A percentile compares a stretch with the other conserved stretches of the same genome.
Conservation (phyloP, 2,113 vertebrate genomes). For the Chrysochloris asiatica region DNA sequence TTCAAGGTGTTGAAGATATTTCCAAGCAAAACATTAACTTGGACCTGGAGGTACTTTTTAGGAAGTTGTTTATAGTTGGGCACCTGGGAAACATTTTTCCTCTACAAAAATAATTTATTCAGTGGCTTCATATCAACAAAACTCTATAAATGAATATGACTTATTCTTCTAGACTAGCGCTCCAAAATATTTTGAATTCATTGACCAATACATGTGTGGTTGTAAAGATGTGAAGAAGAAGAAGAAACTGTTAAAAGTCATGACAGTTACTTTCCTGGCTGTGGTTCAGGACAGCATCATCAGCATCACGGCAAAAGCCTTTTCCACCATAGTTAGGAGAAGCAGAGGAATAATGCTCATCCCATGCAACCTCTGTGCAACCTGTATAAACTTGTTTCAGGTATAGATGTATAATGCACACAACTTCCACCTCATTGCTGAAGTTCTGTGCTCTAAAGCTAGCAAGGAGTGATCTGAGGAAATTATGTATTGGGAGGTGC, state of each 20-base stretch:
- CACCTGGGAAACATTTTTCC: slow-evolving; percentile 15
- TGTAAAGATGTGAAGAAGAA: slow-evolving; percentile 3
- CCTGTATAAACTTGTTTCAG: not conserved
- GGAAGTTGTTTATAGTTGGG: not conserved
- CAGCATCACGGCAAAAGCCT: not conserved
- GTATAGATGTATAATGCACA: not conserved
- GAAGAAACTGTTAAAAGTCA: not conserved
- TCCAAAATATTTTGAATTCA: slow-evolving; percentile 1
- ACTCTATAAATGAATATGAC: not conserved
- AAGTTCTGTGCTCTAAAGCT: not conserved
- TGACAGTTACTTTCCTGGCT: slow-evolving; percentile 11
- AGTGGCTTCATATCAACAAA: not conserved
- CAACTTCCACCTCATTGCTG: not conserved
- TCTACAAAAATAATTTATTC: slow-evolving; percentile 27
- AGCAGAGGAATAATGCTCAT: slow-evolving; percentile 12
- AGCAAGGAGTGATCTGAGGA: not conserved
- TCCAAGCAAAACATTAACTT: slow-evolving; percentile 6
- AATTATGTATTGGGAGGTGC: slow-evolving; percentile 2
- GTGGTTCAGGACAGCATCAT: not conserved
- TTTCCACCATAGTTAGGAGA: not conserved
- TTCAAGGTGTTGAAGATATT: slow-evolving; percentile 37
- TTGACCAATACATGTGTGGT: not conserved
- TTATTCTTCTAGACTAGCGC: not conserved
- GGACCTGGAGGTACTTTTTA: not conserved
- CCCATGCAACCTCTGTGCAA: not conserved